These are phyloP conservation scores for Tipula lateralis DNA, from an alignment of 2,888 invertebrate genomes.

Conservation along the genomic window DNA sequence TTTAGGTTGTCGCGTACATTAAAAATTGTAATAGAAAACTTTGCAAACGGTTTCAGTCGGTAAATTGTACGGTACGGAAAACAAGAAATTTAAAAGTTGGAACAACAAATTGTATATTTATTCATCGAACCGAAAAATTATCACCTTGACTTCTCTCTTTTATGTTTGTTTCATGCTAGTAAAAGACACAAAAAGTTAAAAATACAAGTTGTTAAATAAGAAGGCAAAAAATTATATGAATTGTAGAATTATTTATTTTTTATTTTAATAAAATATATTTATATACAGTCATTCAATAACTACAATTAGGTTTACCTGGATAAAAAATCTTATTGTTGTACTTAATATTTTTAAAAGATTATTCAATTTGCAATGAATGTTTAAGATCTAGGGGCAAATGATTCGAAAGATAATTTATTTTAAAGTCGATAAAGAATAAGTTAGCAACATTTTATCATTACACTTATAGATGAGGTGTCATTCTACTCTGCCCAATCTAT, in stretches of 20 bases:
- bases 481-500: no score
- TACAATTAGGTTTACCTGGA: background rate
- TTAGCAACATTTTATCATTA: no score
- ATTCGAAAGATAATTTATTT: background rate
- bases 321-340: background rate
- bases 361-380: background rate
- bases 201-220: background rate
- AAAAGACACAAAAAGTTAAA: background rate
- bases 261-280: background rate
- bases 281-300: background rate
- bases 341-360: background rate
- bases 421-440: background rate
- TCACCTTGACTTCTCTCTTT: background rate
- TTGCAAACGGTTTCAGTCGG: background rate
- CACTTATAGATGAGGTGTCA: no score
- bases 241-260: background rate
- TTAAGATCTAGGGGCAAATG: background rate
- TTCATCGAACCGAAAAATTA: conserved; percentile 16
- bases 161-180: background rate
- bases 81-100: background rate
- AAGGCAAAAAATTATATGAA: background rate
- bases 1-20: background rate
- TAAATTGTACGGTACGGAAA: conserved; percentile 3
- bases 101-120: background rate
- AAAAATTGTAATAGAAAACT: background rate